Evolutionary conservation across 2,797 vertebrate genomes (phyloP), one percentile per base, ranked within the genome.

Genomic region (Graptemys geographica): DNA sequence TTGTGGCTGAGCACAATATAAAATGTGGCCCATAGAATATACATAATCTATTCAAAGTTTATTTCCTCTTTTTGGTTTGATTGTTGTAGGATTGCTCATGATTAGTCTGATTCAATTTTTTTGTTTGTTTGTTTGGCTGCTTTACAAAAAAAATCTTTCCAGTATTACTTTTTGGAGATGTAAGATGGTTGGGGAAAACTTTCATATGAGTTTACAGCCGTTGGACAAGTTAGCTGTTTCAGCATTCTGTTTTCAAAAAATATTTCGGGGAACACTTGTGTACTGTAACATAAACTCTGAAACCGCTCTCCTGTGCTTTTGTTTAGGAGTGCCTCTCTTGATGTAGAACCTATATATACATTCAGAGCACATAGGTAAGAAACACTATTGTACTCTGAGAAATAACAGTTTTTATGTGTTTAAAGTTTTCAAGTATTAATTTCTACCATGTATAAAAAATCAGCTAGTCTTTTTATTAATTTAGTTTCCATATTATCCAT

Each of bases 311-410:
- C 33, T 93, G 16, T 98, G 8, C 92, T 97, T 97, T 81, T 94
- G 31, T 96, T 88, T 98, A 99, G 99, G 99, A 99, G 99, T 95
- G 97, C 99, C 5, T 99, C 99, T 93, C 98, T 99, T 95, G 99
- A 99, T 83, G 99, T 99, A 96, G 99, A 99, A 94, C 99, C 99
- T 3, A 99, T 99, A 97, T 99, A 99, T 98, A 99, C 99, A 3
- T 99, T 99, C 98, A 99, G 99, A 96, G 99, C 99, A 91, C 99
- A 99, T 98, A 99, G 98, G 99, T 99, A 98, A 98, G 84, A 37
- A 96, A 33, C 6, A 28, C 5, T 72, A 88, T 87, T 33, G 3
- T 90, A 59, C 57, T 89, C 88, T 93, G 56, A 95, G 88, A 79
- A 89, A n/a, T 33, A 78, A 78, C 6, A 65, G 27, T 53, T 88